Evolutionary conservation across 2,113 vertebrate species (phyloP), one percentile per base, ranked within the genome.

Genomic region (Chloroceryle aenea): DNA sequence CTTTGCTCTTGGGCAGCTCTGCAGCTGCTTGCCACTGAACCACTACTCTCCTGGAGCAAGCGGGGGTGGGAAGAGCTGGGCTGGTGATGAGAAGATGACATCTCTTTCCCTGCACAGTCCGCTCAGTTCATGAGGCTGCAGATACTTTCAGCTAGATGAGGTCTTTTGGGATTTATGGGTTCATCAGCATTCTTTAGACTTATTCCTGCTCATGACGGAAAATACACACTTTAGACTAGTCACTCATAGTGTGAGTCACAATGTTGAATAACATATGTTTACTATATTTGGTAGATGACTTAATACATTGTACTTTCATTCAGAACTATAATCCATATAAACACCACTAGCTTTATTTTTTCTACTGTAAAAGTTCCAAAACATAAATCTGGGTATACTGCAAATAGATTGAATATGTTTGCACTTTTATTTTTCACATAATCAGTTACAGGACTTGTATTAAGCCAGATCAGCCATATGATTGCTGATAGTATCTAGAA

Each of bases 201-300:
- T 82, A 82, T 36, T 22, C 84, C 43, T 89, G n/a, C 87, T 86
- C 11, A 32, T 53, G 48, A 64, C 61, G 40, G 80, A 95, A 56
- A 83, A 90, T 85, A 85, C 82, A 92, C 67, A 27, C 74, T 87
- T 69, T 66, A 83, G 76, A 87, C 62, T 89, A 73, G 87, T 96
- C 93, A 89, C 25, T 96, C 67, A 84, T 38, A 68, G 14, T 79
- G 74, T 96, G 95, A 96, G 50, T 96, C 95, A 97, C 48, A 22
- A 13, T 63, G 43, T 78, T 96, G 74, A 78, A 94, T 81, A 91
- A 86, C 73, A 64, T 92, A 47, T 52, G 61, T 89, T 94, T 91
- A 74, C 94, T 92, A 58, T 94, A 91, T 94, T 95, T 90, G 74
- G 94, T 53, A 82, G 36, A 76, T 92, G 90, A 95, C 59, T 42